A percentile compares a stretch with the other conserved stretches of the same genome.
phyloP scores from a whole-genome alignment of 2,113 vertebrate genomes.

The Crotalus helleri region DNA sequence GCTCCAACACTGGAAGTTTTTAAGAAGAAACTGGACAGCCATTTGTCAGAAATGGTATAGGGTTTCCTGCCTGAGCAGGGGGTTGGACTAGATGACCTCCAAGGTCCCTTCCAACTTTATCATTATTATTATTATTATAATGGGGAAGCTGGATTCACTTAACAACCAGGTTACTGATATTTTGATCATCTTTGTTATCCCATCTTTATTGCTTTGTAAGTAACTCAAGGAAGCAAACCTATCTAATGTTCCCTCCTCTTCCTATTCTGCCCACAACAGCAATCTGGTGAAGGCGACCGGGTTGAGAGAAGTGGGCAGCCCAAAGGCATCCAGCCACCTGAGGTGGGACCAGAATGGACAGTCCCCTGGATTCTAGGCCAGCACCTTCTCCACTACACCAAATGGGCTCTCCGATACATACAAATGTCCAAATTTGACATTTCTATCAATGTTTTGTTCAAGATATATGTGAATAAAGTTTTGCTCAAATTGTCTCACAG shows the following conservation, averaged over 20 bases:
- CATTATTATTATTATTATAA: too few species aligned
- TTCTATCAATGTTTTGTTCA: not conserved
- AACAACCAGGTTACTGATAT: not conserved
- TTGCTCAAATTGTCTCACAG: not conserved
- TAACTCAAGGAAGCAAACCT: not conserved
- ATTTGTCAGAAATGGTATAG: too few species aligned
- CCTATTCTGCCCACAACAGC: not conserved
- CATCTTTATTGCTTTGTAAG: not conserved
- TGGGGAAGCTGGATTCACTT: not conserved
- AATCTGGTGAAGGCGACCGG: not conserved
- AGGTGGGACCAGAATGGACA: not conserved
- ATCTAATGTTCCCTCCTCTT: not conserved
- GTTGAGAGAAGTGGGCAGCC: not conserved
- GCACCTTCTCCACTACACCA: not conserved
- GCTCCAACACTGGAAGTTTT: too few species aligned
- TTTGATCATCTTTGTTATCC: not conserved
- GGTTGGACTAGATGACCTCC: not conserved
- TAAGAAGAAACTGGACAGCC: too few species aligned
- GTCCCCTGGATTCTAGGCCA: not conserved
- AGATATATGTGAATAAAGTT: not conserved
- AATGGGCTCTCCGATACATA: not conserved
- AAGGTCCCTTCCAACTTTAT: too few species aligned
- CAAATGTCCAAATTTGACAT: not conserved
- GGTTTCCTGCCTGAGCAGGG: too few species aligned
- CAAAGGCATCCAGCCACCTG: not conserved